These are phyloP conservation scores for Xenopus borealis DNA, from an alignment of 2,113 vertebrate genomes.

Conservation along the genomic window DNA sequence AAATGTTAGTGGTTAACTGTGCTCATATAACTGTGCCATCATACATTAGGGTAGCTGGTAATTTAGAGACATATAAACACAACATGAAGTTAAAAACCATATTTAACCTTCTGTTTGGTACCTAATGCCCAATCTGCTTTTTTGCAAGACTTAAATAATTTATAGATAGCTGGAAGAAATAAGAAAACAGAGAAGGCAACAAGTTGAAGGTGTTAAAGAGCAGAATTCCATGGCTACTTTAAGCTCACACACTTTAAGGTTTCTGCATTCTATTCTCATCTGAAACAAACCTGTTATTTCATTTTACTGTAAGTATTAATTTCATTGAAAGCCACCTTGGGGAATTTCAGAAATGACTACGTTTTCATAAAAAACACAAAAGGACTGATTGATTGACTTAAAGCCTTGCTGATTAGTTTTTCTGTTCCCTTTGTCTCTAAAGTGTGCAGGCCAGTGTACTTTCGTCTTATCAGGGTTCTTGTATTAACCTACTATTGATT, in stretches of 20 bases:
- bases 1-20: too few species aligned
- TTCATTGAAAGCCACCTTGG: constrained; percentile 28
- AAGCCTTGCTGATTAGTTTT: constrained; percentile 35
- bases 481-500: constrained; percentile 41
- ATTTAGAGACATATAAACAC: too few species aligned
- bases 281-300: constrained; percentile 13
- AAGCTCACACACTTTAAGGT: neutral
- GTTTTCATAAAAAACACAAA: constrained; percentile 26
- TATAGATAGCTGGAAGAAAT: too few species aligned
- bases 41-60: too few species aligned
- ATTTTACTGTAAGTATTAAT: constrained; percentile 37
- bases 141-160: too few species aligned
- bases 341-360: constrained; percentile 29
- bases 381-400: constrained; percentile 33
- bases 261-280: constrained; percentile 17
- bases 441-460: constrained; percentile 19
- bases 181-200: too few species aligned
- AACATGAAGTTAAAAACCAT: too few species aligned
- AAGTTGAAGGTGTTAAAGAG: too few species aligned
- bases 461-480: constrained; percentile 19
- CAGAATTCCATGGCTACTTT: neutral
- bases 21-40: too few species aligned
- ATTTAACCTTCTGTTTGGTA: too few species aligned
- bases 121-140: too few species aligned
- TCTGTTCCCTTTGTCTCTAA: constrained; percentile 2